These are phyloP conservation scores for Gadus macrocephalus DNA, from an alignment of 2,113 vertebrate genomes.

Conservation along the genomic window DNA sequence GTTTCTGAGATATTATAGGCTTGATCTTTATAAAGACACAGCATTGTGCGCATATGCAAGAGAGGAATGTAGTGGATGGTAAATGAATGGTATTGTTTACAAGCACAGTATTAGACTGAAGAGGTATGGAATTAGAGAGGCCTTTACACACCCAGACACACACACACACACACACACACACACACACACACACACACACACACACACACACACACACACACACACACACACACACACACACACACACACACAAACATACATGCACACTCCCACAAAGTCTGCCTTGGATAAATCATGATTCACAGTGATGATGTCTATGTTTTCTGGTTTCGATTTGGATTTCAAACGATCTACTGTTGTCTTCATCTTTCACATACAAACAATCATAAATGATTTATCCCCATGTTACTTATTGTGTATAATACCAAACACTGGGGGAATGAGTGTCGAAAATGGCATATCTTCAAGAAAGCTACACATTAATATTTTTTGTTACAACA, in stretches of 20 bases:
- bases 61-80: constrained; percentile 45
- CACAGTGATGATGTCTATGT: constrained; percentile 36
- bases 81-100: constrained; percentile 42
- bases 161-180: constrained; percentile 20
- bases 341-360: constrained; percentile 3
- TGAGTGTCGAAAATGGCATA: constrained; percentile 5
- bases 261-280: constrained; percentile 26
- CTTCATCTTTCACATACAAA: constrained; percentile 10
- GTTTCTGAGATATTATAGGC: constrained; percentile 13
- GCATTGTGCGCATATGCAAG: constrained; percentile 23
- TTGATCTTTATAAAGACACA: constrained; percentile 18
- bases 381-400: constrained; percentile 23
- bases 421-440: constrained; percentile 51
- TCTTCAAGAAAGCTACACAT: not conserved
- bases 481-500: not conserved
- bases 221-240: constrained; percentile 3
- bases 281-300: constrained; percentile 5
- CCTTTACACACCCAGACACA: constrained; percentile 19
- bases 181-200: constrained; percentile 25
- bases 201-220: constrained; percentile 17
- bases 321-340: constrained; percentile 1
- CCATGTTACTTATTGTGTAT: constrained; percentile 60
- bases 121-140: constrained; percentile 15
- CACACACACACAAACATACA: not conserved
- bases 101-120: constrained; percentile 27